Evolutionary conservation across 2,888 invertebrate species (phyloP).

Genomic region (Capitulum mitella): DNA sequence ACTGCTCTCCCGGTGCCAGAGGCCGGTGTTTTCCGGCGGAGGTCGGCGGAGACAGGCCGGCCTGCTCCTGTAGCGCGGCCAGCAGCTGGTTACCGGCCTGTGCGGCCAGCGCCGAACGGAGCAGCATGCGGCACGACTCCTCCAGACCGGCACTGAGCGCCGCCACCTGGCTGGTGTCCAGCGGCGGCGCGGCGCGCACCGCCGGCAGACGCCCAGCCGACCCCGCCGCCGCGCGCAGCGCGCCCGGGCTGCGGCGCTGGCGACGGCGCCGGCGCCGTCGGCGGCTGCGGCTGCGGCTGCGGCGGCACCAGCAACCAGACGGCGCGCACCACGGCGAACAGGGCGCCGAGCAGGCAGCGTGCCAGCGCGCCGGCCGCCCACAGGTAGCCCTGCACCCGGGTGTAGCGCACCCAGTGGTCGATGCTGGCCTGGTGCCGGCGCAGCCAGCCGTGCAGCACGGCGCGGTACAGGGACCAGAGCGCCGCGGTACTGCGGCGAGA

Average conservation of each 20-base stretch:
- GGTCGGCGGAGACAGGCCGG: neutral
- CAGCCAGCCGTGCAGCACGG: neutral
- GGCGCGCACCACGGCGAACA: neutral
- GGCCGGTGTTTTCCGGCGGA: no score
- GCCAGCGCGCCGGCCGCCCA: neutral
- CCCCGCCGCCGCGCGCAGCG: neutral
- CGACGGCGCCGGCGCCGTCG: neutral
- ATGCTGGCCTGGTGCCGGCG: neutral
- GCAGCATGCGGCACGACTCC: conserved; percentile 9
- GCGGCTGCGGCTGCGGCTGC: neutral
- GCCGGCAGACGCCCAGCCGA: neutral
- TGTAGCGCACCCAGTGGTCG: neutral
- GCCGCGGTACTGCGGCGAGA: conserved; percentile 6
- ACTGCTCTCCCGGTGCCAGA: no score
- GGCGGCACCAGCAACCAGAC: neutral
- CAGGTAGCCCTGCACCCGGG: neutral
- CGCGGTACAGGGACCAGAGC: neutral
- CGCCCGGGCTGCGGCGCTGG: neutral
- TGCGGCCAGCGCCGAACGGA: neutral
- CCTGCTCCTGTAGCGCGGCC: neutral
- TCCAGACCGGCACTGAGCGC: neutral
- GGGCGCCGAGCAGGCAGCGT: neutral
- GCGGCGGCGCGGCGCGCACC: neutral
- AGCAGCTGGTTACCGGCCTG: conserved; percentile 10
- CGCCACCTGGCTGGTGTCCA: neutral